These are phyloP conservation scores for Pterostichus madidus DNA, from an alignment of 2,888 invertebrate genomes.

Conservation along the genomic window DNA sequence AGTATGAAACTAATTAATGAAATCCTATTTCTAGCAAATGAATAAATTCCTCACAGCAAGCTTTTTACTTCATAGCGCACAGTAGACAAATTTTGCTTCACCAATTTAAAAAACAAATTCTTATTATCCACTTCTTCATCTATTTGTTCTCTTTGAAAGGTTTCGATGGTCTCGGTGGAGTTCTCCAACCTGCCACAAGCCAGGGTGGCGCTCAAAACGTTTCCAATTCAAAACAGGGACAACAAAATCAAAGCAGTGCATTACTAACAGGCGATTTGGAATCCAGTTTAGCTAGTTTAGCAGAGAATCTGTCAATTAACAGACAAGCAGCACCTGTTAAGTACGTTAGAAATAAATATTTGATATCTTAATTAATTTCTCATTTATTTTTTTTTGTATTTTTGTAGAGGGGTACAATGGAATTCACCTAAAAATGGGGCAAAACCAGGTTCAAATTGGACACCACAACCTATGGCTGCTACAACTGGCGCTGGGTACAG, in stretches of 20 bases:
- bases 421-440: conserved; percentile 93
- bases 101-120: no score
- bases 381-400: not conserved
- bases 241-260: conserved; percentile 76
- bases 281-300: conserved; percentile 94
- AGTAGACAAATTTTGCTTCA: no score
- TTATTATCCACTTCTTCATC: no score
- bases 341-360: conserved; percentile 79
- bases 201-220: conserved; percentile 70
- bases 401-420: conserved; percentile 91
- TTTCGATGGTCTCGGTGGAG: conserved; percentile 87
- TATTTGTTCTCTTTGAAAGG: conserved; percentile 74
- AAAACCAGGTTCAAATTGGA: conserved; percentile 88
- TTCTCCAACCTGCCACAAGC: conserved; percentile 81
- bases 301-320: conserved; percentile 94
- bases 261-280: conserved; percentile 96
- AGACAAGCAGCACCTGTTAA: conserved; percentile 84
- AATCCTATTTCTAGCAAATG: no score
- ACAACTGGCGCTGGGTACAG: conserved; percentile 92
- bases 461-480: conserved; percentile 93
- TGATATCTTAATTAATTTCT: not conserved
- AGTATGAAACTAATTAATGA: no score
- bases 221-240: conserved; percentile 69
- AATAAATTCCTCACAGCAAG: no score
- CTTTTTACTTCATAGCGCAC: no score